Percentiles rank a stretch among this genome's conserved stretches.
Evolutionary conservation across 2,113 vertebrate genomes (phyloP).

Genomic region (Pelobates fuscus): DNA sequence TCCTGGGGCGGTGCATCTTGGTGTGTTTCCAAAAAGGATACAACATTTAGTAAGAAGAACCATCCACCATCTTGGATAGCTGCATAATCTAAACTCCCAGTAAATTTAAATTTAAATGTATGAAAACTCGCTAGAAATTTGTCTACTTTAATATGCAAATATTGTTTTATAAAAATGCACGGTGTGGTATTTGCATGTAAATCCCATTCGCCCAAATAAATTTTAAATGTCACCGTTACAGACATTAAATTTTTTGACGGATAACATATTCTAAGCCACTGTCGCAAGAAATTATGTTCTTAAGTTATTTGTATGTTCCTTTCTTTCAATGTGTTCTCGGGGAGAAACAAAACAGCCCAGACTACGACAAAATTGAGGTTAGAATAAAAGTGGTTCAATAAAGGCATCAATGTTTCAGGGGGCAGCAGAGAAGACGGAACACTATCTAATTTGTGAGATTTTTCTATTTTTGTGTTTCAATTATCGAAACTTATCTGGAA

Average conservation of each 20-base stretch:
- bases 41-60: too few relatives aligned
- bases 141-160: too few relatives aligned
- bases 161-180: too few relatives aligned
- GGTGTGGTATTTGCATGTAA: too few relatives aligned
- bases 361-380: slow-evolving; percentile 15
- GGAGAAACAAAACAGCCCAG: neutral
- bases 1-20: too few relatives aligned
- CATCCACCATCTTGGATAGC: too few relatives aligned
- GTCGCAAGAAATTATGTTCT: slow-evolving; percentile 29
- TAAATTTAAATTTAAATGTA: too few relatives aligned
- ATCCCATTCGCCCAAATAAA: too few relatives aligned
- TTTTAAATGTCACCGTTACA: too few relatives aligned
- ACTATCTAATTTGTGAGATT: slow-evolving; percentile 11
- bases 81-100: too few relatives aligned
- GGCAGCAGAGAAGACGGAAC: neutral
- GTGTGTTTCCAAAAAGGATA: too few relatives aligned
- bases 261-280: slow-evolving; percentile 22
- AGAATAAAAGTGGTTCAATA: slow-evolving; percentile 2
- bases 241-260: neutral
- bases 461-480: slow-evolving; percentile 16
- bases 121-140: too few relatives aligned
- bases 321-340: neutral
- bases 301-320: slow-evolving; percentile 25
- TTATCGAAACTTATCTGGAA: slow-evolving; percentile 20
- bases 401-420: slow-evolving; percentile 28